Percentiles rank a stretch among this genome's conserved stretches.
phyloP scores from a whole-genome alignment of 1,140 invertebrate genomes.

The Heterodera carotae region DNA sequence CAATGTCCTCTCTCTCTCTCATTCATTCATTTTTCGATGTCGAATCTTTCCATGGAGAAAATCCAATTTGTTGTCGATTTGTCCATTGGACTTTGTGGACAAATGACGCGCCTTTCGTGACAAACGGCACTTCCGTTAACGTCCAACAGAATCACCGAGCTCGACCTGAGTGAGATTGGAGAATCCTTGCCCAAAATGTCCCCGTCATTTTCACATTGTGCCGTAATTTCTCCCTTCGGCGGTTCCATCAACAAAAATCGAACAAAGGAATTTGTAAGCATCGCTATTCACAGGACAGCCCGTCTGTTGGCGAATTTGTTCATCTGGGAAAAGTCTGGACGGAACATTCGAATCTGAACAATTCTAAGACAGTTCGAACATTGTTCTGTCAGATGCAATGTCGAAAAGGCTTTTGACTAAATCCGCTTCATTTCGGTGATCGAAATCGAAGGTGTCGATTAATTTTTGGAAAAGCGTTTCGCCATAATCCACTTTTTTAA shows the following conservation, averaged over 20 bases:
- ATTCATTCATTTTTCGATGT: too few relatives aligned
- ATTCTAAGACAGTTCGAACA: constrained; percentile 29
- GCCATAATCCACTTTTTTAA: constrained; percentile 49
- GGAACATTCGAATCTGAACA: not conserved
- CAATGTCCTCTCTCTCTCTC: too few relatives aligned
- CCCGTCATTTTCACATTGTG: constrained; percentile 31
- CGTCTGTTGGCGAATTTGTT: constrained; percentile 34
- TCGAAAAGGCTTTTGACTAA: constrained; percentile 39
- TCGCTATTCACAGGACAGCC: constrained; percentile 16
- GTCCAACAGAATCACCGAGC: constrained; percentile 49
- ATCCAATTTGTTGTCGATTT: constrained; percentile 38
- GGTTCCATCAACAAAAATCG: constrained; percentile 41
- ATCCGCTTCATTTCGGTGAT: constrained; percentile 19
- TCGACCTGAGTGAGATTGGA: constrained; percentile 38
- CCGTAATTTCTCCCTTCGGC: constrained; percentile 35
- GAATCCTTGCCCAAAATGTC: not conserved
- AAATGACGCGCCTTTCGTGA: constrained; percentile 42
- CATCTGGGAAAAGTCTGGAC: constrained; percentile 40
- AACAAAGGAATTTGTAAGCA: constrained; percentile 43
- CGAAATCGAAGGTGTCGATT: constrained; percentile 28
- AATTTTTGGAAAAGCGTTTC: constrained; percentile 32
- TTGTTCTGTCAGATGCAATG: constrained; percentile 35
- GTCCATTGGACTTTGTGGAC: constrained; percentile 12
- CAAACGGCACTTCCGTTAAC: constrained; percentile 43
- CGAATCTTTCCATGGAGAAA: constrained; percentile 32